Evolutionary conservation across 2,888 invertebrate species (phyloP), one percentile per base, ranked within the genome.

Genomic region (Lasioglossum morio): DNA sequence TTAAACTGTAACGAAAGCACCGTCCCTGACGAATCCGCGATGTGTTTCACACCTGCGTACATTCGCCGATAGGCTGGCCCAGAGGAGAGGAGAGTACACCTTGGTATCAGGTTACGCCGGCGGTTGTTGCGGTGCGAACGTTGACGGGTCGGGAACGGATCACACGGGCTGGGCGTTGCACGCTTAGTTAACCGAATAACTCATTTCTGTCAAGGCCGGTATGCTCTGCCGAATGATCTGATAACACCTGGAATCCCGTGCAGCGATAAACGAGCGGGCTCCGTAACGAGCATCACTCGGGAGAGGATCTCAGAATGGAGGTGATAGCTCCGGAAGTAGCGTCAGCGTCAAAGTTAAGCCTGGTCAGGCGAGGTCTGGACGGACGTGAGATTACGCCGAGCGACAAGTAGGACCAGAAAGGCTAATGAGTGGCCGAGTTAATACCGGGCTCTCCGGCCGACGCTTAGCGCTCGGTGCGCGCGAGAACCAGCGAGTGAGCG

Each of bases 321-420:
- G 77, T 76, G 88, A 82, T 77, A 81, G 75, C 76, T 79, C 81
- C 87, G 85, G 90, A 89, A 90, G 89, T 82, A 85, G 84, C 79
- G 76, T 37, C 82, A 78, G 87, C 86, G 83, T 88, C 88, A 86
- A 90, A 90, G 89, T 88, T 91, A 91, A 91, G 89, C 91, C 90
- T 40, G 84, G 82, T 79, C 72, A 77, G 82, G 88, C 77, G 82
- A 84, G 85, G 34, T 63, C 70, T 81, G 90, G 89, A 90, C 87
- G 87, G 90, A 92, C 89, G 87, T 60, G 89, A 92, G 92, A 93
- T 93, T 93, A 93, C 89, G 86, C 76, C 88, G 77, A 89, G 91
- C 92, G 93, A 93, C 92, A 92, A 92, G 92, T 92, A 89, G 91
- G 90, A 91, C 89, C 90, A 91, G 92, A 92, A 92, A 92, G 91